Evolutionary conservation across 2,888 invertebrate genomes (phyloP).

Genomic region (Choristoneura rosaceana): DNA sequence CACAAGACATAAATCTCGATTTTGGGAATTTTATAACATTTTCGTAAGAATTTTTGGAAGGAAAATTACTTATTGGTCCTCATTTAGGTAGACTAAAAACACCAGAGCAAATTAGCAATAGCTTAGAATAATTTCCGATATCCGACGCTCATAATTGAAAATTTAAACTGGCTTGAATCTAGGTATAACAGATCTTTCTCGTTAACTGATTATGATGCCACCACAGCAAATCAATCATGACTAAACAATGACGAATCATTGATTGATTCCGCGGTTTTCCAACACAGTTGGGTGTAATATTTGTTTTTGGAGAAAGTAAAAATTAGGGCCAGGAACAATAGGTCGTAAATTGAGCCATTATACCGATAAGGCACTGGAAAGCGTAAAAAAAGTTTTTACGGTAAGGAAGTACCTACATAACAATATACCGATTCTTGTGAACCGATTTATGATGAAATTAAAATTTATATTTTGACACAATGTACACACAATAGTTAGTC

Average conservation of each 20-base stretch:
- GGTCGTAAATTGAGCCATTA: slow-evolving; percentile 22
- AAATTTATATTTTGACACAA: too few species aligned
- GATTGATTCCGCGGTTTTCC: slow-evolving; percentile 24
- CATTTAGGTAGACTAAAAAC: too few species aligned
- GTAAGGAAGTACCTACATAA: too few species aligned
- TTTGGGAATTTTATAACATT: too few species aligned
- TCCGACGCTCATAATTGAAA: background rate
- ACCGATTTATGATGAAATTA: too few species aligned
- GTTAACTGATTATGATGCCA: background rate
- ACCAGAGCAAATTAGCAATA: too few species aligned
- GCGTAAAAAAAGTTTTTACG: slow-evolving; percentile 4
- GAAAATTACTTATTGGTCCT: too few species aligned
- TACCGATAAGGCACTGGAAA: slow-evolving; percentile 6
- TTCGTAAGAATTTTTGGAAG: too few species aligned
- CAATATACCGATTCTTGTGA: too few species aligned
- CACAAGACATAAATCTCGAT: too few species aligned
- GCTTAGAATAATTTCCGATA: background rate
- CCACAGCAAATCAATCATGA: slow-evolving; percentile 8
- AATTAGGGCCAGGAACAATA: slow-evolving; percentile 27
- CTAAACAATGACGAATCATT: slow-evolving; percentile 31
- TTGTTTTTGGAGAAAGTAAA: slow-evolving; percentile 37
- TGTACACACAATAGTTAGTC: too few species aligned
- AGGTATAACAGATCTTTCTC: background rate
- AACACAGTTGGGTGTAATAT: slow-evolving; percentile 36
- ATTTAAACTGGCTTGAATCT: background rate